Evolutionary conservation across 2,797 vertebrate species (phyloP).

Genomic region (Valencia hispanica): DNA sequence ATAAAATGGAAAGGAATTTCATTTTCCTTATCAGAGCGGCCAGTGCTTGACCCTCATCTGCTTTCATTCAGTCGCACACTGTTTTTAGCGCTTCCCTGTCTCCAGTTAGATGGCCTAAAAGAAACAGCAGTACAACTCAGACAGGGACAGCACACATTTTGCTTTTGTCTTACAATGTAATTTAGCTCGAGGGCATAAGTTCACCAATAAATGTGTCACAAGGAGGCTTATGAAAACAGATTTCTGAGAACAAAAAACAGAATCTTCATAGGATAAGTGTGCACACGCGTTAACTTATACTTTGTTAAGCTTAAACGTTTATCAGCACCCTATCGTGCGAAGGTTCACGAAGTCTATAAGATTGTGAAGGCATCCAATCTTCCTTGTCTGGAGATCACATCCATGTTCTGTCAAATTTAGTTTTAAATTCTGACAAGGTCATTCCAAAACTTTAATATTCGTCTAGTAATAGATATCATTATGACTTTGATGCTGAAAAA

Average conservation of each 20-base stretch:
- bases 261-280: background rate
- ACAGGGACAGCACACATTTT: background rate
- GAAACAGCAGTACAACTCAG: constrained; percentile 8
- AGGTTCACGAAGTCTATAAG: background rate
- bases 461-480: background rate
- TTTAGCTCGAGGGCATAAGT: background rate
- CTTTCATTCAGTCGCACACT: constrained; percentile 63
- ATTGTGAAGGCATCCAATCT: too few species aligned
- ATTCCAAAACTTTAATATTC: background rate
- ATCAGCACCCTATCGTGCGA: background rate
- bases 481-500: background rate
- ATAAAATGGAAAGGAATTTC: constrained; percentile 71
- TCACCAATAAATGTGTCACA: background rate
- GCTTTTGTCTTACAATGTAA: background rate
- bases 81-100: constrained; percentile 67
- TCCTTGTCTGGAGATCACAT: background rate
- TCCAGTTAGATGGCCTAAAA: constrained; percentile 26
- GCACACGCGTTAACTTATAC: background rate
- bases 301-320: too few species aligned
- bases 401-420: background rate
- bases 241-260: background rate
- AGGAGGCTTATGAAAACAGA: background rate
- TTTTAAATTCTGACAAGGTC: background rate
- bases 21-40: constrained; percentile 68
- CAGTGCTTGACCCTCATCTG: constrained; percentile 45